Evolutionary conservation across 2,888 invertebrate genomes (phyloP), one percentile per base, ranked within the genome.

Genomic region (Dorcus hopei): DNA sequence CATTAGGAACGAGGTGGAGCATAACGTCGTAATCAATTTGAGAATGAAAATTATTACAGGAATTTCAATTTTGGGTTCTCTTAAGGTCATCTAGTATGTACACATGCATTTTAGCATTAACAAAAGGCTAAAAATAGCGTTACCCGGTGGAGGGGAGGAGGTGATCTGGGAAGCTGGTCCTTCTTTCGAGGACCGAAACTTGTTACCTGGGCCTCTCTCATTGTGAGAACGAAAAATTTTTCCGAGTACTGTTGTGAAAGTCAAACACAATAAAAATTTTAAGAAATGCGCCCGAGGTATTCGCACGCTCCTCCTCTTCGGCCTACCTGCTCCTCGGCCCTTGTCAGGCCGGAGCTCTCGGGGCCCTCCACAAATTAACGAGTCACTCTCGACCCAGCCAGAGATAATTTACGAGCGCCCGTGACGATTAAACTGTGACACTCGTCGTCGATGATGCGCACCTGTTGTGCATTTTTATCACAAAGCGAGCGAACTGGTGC

Each of bases 391-490:
- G n/a, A 38, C 51, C 40, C 8, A 14, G 38, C 51, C 33, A 9
- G 26, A 19, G 38, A 40, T 51, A 51, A 51, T 51, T 51, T 51
- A 51, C 40, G 51, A 23, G 19, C 38, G 11, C 38, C 40, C 14
- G 51, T 23, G 38, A 40, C 40, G 19, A 51, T 51, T 51, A 51
- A 19, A 51, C 38, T 51, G 38, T 51, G 51, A 51, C 51, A 51
- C 51, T 40, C 51, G 38, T 51, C 19, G 51, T 39, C 40, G 40
- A 51, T 45, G 26, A 33, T 39, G 40, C 38, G 38, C 51, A 51
- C 51, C 51, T 51, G 51, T 51, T 51, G 23, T 51, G 19, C 38
- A 16, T 45, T 45, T 45, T 45, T 23, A 23, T 16, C 8, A 45
- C 3, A 19, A 45, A 9, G 9, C 45, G 7, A 33, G 26, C 26